These are phyloP conservation scores for Platygyra sinensis DNA, from an alignment of 64 coral and sea anemone genomes.

Conservation along the genomic window DNA sequence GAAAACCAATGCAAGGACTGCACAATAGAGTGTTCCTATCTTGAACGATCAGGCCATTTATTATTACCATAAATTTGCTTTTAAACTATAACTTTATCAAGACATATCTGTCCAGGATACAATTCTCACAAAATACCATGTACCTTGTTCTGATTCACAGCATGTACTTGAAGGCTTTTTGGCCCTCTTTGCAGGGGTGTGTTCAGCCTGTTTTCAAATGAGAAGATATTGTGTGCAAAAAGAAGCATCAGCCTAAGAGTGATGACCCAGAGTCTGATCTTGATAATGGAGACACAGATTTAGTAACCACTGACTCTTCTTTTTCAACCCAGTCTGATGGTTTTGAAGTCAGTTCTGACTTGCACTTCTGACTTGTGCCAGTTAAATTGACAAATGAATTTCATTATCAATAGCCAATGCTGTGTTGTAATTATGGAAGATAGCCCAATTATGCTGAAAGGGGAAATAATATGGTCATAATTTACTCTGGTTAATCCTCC, in stretches of 20 bases:
- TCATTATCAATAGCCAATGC: too few species aligned
- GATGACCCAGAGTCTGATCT: too few species aligned
- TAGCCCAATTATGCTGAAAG: too few species aligned
- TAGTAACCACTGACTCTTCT: too few species aligned
- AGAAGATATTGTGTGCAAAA: conserved; percentile 11
- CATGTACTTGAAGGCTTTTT: neutral
- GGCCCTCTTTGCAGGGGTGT: conserved; percentile 8
- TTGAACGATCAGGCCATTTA: neutral
- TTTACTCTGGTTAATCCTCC: too few species aligned
- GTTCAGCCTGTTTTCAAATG: neutral
- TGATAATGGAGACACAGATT: conserved; percentile 32
- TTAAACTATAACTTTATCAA: neutral
- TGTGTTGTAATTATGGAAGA: too few species aligned
- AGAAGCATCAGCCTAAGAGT: neutral
- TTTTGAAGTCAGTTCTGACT: neutral
- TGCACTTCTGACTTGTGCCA: too few species aligned
- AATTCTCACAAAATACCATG: neutral
- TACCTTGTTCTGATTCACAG: neutral
- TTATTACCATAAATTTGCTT: too few species aligned
- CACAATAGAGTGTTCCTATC: neutral
- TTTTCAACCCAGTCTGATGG: conserved; percentile 24
- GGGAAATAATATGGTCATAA: too few species aligned
- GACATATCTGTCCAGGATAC: neutral
- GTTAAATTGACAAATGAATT: too few species aligned
- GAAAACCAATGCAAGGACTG: neutral